Evolutionary conservation across 2,888 invertebrate species (phyloP).

Genomic region (Lasioglossum oenotherae): DNA sequence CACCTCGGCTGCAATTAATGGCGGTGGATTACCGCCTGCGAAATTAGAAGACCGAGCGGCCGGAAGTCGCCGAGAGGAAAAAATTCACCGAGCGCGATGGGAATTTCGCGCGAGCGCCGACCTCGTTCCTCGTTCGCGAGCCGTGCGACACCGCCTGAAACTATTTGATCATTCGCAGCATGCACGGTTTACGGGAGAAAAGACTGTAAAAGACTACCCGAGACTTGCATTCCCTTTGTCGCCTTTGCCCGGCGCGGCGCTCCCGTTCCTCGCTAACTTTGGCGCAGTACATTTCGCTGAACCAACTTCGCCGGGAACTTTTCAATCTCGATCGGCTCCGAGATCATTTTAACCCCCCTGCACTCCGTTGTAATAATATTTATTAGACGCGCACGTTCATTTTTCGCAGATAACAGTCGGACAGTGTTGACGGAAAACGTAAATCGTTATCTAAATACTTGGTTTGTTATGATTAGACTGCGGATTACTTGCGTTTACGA

Average conservation of each 20-base stretch:
- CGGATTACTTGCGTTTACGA: not conserved
- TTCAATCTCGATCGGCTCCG: not conserved
- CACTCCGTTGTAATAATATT: not conserved
- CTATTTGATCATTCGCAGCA: slow-evolving; percentile 9
- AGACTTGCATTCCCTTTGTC: slow-evolving; percentile 4
- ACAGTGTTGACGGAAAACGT: not conserved
- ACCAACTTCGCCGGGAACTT: not conserved
- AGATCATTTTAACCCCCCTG: not conserved
- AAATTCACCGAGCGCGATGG: not conserved
- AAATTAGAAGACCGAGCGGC: slow-evolving; percentile 1
- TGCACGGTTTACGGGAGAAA: slow-evolving; percentile 9
- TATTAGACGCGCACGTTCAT: not conserved
- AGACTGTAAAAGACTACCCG: slow-evolving; percentile 8
- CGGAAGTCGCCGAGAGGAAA: not conserved
- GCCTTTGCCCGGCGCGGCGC: not conserved
- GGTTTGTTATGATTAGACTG: not conserved
- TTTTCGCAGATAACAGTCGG: not conserved
- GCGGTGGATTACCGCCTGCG: not conserved
- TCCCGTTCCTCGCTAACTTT: not conserved
- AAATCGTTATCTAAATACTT: too few species aligned
- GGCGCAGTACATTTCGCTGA: not conserved
- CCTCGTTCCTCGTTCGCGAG: not conserved
- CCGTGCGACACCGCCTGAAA: not conserved
- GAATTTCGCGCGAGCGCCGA: not conserved
- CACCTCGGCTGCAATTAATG: not conserved